Evolutionary conservation across 2,113 vertebrate species (phyloP), one percentile per base, ranked within the genome.

Genomic region (Zosterops lateralis): DNA sequence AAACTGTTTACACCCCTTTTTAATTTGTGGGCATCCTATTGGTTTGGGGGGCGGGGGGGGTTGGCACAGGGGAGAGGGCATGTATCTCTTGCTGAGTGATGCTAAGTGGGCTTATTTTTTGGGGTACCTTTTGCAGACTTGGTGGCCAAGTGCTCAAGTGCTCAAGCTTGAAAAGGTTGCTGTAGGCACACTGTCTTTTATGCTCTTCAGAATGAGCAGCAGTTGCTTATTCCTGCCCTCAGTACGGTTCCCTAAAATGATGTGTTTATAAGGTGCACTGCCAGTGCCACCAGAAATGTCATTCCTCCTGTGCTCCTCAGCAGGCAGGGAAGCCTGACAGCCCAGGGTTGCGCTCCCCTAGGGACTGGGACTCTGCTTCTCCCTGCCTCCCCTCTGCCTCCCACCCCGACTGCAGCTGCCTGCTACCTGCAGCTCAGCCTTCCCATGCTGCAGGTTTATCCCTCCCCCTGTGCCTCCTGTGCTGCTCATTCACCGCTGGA

Each of bases 131-230:
- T 61, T 51, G 40, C n/a, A 60, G 57, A 31, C 26, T 44, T 51
- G 51, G 40, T 61, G 62, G 38, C 62, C 0, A 0, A 8, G 24
- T 29, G 58, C 29, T 47, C 1, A 0, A 15, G 10, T 48, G 50
- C 47, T 73, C 67, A n/a, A 25, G 28, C 31, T 12, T 67, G 70
- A 62, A 81, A 48, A 73, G 38, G 19, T 34, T 70, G 32, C n/a
- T 32, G 2, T 61, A 0, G 5, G 21, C 28, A 65, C 50, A 14
- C 7, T 1, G 4, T 44, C 32, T 71, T 80, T 51, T 34, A 38
- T 4, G 7, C 12, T 21, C 44, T 71, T 40, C 48, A 51, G 51
- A 78, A 60, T 9, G 56, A 91, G 25, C 10, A 71, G 38, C 2
- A 5, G 10, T 16, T 60, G 34, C 19, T 38, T 71, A 14, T 66